Conservation (phyloP, 1,140 invertebrate species). For the Babylonia areolata region DNA sequence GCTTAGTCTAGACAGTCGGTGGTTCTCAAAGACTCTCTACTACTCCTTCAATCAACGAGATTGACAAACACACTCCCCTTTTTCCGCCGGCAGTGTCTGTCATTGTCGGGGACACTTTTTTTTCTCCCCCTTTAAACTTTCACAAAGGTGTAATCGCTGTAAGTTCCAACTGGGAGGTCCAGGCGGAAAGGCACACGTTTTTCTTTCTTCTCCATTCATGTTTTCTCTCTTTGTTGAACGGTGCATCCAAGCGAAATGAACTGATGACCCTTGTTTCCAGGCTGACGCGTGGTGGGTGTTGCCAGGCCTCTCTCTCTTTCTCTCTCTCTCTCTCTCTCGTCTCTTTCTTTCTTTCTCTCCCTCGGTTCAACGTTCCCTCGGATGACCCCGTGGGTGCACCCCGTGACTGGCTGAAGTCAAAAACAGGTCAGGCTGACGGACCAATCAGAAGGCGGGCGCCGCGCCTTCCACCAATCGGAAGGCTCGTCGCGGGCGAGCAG, state of each 20-base stretch:
- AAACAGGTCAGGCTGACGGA: neutral
- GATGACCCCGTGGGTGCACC: neutral
- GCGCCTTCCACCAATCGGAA: neutral
- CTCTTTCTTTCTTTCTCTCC: neutral
- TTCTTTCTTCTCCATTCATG: neutral
- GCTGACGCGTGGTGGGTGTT: no score
- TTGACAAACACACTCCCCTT: neutral
- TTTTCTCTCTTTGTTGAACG: neutral
- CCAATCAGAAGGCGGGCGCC: conserved; percentile 4
- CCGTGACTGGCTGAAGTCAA: neutral
- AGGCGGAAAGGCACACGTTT: neutral
- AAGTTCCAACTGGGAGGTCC: no score
- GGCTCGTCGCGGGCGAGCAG: neutral
- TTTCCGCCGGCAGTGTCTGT: no score
- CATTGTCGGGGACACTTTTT: no score
- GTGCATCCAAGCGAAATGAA: no score
- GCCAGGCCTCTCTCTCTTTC: neutral
- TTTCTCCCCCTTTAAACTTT: no score
- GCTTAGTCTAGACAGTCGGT: neutral
- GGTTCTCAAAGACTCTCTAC: neutral
- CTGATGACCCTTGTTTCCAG: no score
- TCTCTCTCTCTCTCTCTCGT: neutral
- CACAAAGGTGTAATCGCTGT: no score
- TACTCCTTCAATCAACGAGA: neutral
- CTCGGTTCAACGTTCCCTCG: neutral